Base-by-base conservation (phyloP, 2,888 invertebrate species). In the Eulithis prunata region DNA sequence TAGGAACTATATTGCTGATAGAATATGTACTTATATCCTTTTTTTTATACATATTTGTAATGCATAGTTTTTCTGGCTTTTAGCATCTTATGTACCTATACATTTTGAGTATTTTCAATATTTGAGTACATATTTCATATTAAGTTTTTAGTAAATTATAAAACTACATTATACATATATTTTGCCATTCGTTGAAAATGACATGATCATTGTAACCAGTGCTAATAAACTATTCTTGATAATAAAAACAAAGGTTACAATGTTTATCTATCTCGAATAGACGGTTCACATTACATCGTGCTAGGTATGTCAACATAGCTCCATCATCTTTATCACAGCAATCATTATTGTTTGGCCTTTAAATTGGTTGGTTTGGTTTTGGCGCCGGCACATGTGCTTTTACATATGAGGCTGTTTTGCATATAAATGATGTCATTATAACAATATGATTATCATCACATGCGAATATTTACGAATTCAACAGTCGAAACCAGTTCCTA, bases 371-470 rank as follows among this genome's bases (percentile, higher is more conserved):
- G 47, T 62, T 69, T 71, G 77, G 72, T 75, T 76, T 76, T 76
- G 70, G 63, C 70, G 53, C 57, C 38, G 69, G 64, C 64, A 63
- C 53, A 60, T 66, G 53, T 65, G 61, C 41, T 60, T 41, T 52
- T 14, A 57, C 66, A 64, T 62, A 21, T 2, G 21, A 21, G 64
- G 65, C 66, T 69, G 71, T 78, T 80, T 78, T 77, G 72, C 73
- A 75, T 71, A 68, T 69, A 52, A 78, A 76, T 85, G 86, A 86
- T 85, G 82, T 84, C 85, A 86, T 78, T 76, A 71, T 64, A 75
- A 76, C 63, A 72, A 75, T 75, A 74, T 72, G 74, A 62, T 64
- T 53, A 68, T 54, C 57, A 53, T 55, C 62, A 70, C 36, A 58
- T 47, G 49, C 57, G n/a, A n/a, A n/a, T 80, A 76, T 80, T 82